Percentiles rank a stretch among this genome's conserved stretches.
Evolutionary conservation across 2,113 vertebrate species (phyloP).

Genomic region (Athene cunicularia): DNA sequence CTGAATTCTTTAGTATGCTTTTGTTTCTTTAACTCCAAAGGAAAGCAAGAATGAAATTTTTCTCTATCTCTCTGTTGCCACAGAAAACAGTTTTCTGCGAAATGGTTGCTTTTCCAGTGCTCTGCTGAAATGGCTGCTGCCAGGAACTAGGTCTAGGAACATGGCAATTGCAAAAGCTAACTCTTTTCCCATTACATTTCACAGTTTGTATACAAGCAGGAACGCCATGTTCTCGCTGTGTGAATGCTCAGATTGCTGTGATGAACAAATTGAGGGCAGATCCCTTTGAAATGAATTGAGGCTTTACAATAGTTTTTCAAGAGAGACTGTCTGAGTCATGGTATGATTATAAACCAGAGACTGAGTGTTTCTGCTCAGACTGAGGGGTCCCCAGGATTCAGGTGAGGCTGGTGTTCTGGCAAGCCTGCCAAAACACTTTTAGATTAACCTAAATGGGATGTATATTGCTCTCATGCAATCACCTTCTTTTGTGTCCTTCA

Average conservation of each 20-base stretch:
- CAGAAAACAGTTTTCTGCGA: background rate
- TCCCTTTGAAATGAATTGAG: background rate
- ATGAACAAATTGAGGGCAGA: conserved; percentile 23
- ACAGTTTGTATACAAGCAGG: background rate
- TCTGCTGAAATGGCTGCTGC: conserved; percentile 5
- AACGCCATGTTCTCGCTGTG: background rate
- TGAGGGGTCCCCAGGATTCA: background rate
- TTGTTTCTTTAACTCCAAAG: background rate
- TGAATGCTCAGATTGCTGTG: background rate
- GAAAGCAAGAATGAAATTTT: background rate
- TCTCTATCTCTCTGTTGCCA: background rate
- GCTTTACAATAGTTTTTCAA: background rate
- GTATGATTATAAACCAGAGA: background rate
- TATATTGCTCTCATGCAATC: accelerated
- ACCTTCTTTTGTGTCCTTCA: background rate
- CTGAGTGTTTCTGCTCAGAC: background rate
- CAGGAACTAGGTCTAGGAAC: background rate
- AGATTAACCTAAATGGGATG: background rate
- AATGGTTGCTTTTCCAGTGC: background rate
- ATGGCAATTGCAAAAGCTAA: background rate
- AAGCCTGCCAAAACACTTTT: background rate
- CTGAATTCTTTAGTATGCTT: background rate
- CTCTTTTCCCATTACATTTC: background rate
- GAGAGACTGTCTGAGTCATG: background rate
- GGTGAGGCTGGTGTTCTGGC: background rate